A percentile compares a stretch with the other conserved stretches of the same genome.
These are phyloP conservation scores for Melipona beecheii DNA, from an alignment of 2,888 invertebrate genomes.

Conservation along the genomic window DNA sequence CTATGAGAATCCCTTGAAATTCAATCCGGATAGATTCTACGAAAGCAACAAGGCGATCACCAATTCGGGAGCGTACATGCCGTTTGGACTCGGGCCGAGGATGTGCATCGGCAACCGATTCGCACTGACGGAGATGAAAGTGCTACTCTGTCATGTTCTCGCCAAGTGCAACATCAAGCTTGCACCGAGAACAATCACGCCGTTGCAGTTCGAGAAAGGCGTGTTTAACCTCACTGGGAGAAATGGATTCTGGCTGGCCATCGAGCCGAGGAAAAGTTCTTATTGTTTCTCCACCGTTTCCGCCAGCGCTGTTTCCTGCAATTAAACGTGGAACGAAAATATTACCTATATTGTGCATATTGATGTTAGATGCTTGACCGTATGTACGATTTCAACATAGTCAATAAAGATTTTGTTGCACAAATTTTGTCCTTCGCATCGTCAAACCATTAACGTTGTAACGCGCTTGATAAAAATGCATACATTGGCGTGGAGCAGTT, in stretches of 20 bases:
- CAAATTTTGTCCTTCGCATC: too few species aligned
- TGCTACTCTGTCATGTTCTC: constrained; percentile 67
- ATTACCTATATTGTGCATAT: too few species aligned
- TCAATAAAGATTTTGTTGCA: too few species aligned
- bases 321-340: too few species aligned
- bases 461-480: too few species aligned
- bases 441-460: too few species aligned
- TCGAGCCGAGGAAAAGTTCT: constrained; percentile 56
- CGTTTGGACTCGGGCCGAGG: constrained; percentile 82
- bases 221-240: constrained; percentile 40
- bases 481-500: too few species aligned
- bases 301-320: too few species aligned
- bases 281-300: not conserved
- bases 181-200: constrained; percentile 82
- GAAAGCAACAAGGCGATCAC: constrained; percentile 67
- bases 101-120: constrained; percentile 80
- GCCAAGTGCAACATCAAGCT: constrained; percentile 69
- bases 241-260: constrained; percentile 63
- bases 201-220: constrained; percentile 73
- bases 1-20: constrained; percentile 71
- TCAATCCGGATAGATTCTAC: constrained; percentile 71
- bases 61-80: constrained; percentile 76
- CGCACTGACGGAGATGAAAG: constrained; percentile 70
- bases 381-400: too few species aligned
- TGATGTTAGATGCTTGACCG: too few species aligned